phyloP scores from a whole-genome alignment of 1,140 invertebrate species.

The Marisa cornuarietis region DNA sequence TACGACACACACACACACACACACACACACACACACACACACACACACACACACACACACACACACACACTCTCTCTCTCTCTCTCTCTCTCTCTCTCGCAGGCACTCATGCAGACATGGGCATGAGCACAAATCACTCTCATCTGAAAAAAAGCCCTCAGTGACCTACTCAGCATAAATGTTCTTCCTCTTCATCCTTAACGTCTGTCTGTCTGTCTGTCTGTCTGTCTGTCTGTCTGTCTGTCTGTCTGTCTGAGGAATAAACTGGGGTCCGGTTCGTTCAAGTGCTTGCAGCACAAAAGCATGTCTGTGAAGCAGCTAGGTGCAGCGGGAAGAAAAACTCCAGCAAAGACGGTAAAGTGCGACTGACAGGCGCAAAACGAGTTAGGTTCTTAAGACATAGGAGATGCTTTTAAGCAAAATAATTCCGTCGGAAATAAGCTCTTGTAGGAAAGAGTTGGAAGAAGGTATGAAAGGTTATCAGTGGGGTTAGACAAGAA shows the following conservation, averaged over 20 bases:
- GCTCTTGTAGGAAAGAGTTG: neutral
- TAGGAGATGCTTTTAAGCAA: neutral
- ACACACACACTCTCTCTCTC: too few species aligned
- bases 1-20: neutral
- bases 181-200: neutral
- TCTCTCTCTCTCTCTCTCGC: too few species aligned
- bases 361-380: neutral
- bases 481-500: too few species aligned
- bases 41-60: neutral
- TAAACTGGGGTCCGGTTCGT: neutral
- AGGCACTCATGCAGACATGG: neutral
- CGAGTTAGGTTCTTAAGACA: neutral
- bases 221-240: slow-evolving; percentile 11
- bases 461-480: neutral
- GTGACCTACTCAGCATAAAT: neutral
- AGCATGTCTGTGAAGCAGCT: neutral
- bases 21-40: slow-evolving; percentile 1
- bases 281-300: neutral
- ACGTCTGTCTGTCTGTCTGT: slow-evolving; percentile 10
- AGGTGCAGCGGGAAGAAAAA: too few species aligned
- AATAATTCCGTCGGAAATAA: too few species aligned
- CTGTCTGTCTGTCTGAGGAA: neutral
- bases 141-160: neutral
- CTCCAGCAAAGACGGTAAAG: too few species aligned
- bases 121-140: neutral